Base-by-base conservation (phyloP, 1,140 invertebrate genomes). In the Rhopalosiphum maidis region DNA sequence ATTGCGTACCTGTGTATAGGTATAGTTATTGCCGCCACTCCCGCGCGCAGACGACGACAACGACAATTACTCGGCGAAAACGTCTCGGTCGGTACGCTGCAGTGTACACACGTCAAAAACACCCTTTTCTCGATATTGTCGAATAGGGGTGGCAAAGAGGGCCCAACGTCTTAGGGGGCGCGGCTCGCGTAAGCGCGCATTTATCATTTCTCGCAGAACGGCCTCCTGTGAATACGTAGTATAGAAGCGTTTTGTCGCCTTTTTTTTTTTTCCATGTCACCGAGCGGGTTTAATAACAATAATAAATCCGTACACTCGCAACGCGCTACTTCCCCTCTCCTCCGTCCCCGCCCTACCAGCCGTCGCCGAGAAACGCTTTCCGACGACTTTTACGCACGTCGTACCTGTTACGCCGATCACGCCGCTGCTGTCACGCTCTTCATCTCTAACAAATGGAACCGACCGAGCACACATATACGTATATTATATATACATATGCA, bases 371-470 rank as follows among this genome's bases (percentile, higher is more conserved):
- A 41, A 85, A 85, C 83, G 23, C 23, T 85, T 85, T 85, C 22
- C 22, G 35, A 43, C 37, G 83, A 83, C 82, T 83, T 83, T 83
- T 41, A 41, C 22, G 22, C 37, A 8, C 83, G 41, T 25, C 41
- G 83, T 85, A 85, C 83, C 85, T 86, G 85, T 86, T 86, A 86
- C 85, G 41, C 85, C 41, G 82, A 68, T 85, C 37, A 85, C 35
- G 77, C 77, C 60, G 30, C 30, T 68, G 35, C 85, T 86, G 85
- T 86, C 85, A 86, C 41, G 41, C 83, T 46, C 43, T 43, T 30
- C 60, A 6, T 86, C 15, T n/a, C 85, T 30, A 30, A 86, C 43
- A 86, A 86, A 86, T 86, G 85, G 85, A 86, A 43, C 41, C 41
- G 43, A 46, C 41, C 41, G 85, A 25, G 22, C 30, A 77, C 60